Base-by-base conservation (phyloP, 1,140 invertebrate species). In the Drepana arcuata region DNA sequence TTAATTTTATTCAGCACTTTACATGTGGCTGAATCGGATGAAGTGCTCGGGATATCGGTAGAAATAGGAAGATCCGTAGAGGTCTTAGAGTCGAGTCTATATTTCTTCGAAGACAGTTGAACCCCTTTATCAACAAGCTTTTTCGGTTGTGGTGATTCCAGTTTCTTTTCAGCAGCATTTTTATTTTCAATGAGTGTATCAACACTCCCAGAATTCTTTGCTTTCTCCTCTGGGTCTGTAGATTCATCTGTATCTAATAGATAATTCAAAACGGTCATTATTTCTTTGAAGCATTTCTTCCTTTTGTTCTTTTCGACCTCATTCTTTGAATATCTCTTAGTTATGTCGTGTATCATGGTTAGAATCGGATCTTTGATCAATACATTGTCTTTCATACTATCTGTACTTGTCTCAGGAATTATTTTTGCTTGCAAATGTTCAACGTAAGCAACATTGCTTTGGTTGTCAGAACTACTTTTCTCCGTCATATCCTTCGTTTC, bases 251-350 rank as follows among this genome's bases (percentile, higher is more conserved):
- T 81, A 36, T 79, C 72, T 26, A 81, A 45, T 12, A 81, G 50
- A 48, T 79, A 79, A 34, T 68, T 77, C 9, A 81, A 43, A 36
- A 75, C 51, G 15, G 53, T 59, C 15, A 81, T 58, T 12, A 81
- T 73, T 47, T 81, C 77, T 30, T 68, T 66, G 25, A 71, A 79
- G 43, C 71, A 75, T 48, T 79, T 81, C 32, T 79, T 81, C 11
- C 61, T 57, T 44, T 64, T 75, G 10, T 31, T 48, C 21, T 69
- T 71, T 28, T 64, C 57, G 13, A 61, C 35, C 26, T 68, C 64
- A 23, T 57, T 62, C 53, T 81, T 81, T 2, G 68, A 64, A 51
- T 79, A 81, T 1, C 68, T 63, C 31, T 57, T 69, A 13, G 70
- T 81, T 31, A 81, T 77, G 26, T 70, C 61, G 48, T 70, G 49